These are phyloP conservation scores for Drosophila carrolli DNA, from an alignment of 1,140 invertebrate species.

Conservation along the genomic window DNA sequence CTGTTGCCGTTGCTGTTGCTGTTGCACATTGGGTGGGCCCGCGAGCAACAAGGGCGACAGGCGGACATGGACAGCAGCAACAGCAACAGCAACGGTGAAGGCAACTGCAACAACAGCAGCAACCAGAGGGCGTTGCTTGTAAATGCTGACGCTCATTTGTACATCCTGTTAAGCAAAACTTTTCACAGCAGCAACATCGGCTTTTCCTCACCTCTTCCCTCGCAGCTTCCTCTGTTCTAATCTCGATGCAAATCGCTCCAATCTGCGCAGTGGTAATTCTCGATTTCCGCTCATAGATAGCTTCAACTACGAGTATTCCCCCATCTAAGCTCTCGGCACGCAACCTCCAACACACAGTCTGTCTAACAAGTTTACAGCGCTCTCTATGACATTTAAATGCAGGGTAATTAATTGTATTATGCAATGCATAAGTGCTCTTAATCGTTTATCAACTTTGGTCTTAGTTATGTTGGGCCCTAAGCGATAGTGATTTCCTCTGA, in stretches of 20 bases:
- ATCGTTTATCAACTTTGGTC: not conserved
- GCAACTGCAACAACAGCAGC: conserved; percentile 23
- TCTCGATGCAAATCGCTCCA: conserved; percentile 78
- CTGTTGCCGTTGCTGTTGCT: conserved; percentile 13
- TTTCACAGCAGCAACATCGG: conserved; percentile 47
- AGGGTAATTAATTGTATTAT: conserved; percentile 58
- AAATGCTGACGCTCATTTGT: conserved; percentile 72
- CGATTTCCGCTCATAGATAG: conserved; percentile 82
- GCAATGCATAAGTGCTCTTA: conserved; percentile 4
- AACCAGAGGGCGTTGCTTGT: conserved; percentile 59
- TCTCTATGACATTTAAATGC: conserved; percentile 70
- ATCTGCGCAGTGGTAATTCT: conserved; percentile 82
- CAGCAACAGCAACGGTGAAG: conserved; percentile 14
- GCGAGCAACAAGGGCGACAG: conserved; percentile 30
- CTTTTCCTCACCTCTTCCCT: conserved; percentile 1
- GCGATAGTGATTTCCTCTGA: too few species aligned
- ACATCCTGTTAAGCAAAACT: conserved; percentile 77
- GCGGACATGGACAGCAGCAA: conserved; percentile 19
- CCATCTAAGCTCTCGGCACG: conserved; percentile 19
- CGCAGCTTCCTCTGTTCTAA: conserved; percentile 72
- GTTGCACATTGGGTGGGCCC: conserved; percentile 65
- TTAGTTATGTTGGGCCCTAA: not conserved
- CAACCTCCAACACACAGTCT: conserved; percentile 24
- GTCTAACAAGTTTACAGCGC: conserved; percentile 52
- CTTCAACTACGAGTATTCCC: conserved; percentile 39